Evolutionary conservation across 2,113 vertebrate genomes (phyloP), one percentile per base, ranked within the genome.

Genomic region (Trichechus manatus): DNA sequence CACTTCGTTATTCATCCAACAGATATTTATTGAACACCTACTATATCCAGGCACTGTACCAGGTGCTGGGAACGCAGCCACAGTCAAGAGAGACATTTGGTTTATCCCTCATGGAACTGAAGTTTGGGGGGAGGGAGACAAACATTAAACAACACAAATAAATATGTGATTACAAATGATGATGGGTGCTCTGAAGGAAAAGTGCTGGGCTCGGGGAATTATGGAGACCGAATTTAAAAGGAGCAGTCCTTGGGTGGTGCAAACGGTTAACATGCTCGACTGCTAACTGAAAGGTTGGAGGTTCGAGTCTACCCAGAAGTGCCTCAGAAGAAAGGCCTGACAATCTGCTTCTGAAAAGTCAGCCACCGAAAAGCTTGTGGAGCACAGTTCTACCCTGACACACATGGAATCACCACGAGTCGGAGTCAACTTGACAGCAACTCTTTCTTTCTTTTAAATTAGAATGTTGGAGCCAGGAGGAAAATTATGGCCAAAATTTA

Each of bases 21-120:
- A 74, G 83, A 77, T 87, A 50, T 89, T 97, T 91, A 87, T 96
- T 93, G 90, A 97, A 93, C 56, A 97, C 77, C 44, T 96, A 95
- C 90, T 95, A 72, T 61, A 74, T 93, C 17, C 89, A 93, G 95
- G 87, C 87, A 84, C 29, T 27, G n/a, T 91, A 74, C 59, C 89
- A 87, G 89, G 93, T 68, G 33, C 82, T 94, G 77, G 91, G 88
- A 94, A 77, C 63, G 23, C 15, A 92, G 89, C 50, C 93, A 89
- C 87, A 70, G 27, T 83, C n/a, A 29, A 94, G 89, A 93, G 86
- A 94, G 74, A 91, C 47, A 17, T 80, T 92, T 80, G 83, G 94
- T 86, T 91, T 68, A 79, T 86, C 56, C 74, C 44, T 93, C 5
- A 2, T 77, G 74, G 94, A 95, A 94, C 59, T 94, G 61, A 86